Conservation (phyloP, 53 echinoderm and acorn worm genomes). For the Astropecten irregularis region DNA sequence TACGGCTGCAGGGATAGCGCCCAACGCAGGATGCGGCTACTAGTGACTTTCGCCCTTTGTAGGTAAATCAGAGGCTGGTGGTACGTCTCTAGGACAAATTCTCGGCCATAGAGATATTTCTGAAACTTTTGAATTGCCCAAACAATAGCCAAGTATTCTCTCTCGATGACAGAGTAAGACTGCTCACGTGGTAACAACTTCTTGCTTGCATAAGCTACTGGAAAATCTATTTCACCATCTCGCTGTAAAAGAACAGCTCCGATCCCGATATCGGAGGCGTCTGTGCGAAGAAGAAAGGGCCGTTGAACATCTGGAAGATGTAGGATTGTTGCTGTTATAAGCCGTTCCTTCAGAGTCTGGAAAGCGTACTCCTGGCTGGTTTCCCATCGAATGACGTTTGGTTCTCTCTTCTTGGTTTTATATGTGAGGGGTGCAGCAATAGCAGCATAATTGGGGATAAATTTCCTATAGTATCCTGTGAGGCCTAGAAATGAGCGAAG, state of each 20-base stretch:
- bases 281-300: conserved; percentile 35
- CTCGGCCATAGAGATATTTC: conserved; percentile 29
- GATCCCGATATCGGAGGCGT: conserved; percentile 47
- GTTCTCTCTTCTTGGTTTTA: conserved; percentile 27
- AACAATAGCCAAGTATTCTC: conserved; percentile 37
- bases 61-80: conserved; percentile 47
- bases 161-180: conserved; percentile 36
- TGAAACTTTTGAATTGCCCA: conserved; percentile 52
- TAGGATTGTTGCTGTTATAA: conserved; percentile 27
- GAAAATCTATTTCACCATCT: conserved; percentile 20
- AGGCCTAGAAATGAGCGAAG: too few relatives aligned
- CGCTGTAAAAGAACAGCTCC: too few relatives aligned
- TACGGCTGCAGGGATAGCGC: conserved; percentile 54
- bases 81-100: conserved; percentile 53
- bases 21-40: conserved; percentile 54
- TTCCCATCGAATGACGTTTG: conserved; percentile 31
- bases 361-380: conserved; percentile 24
- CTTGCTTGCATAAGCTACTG: conserved; percentile 53
- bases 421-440: conserved; percentile 31
- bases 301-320: conserved; percentile 29
- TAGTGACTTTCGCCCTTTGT: too few relatives aligned
- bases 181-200: conserved; percentile 14
- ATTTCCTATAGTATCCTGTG: too few relatives aligned
- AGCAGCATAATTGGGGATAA: conserved; percentile 25
- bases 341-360: conserved; percentile 35